Evolutionary conservation across 1,140 invertebrate genomes (phyloP).

Genomic region (Periplaneta americana): DNA sequence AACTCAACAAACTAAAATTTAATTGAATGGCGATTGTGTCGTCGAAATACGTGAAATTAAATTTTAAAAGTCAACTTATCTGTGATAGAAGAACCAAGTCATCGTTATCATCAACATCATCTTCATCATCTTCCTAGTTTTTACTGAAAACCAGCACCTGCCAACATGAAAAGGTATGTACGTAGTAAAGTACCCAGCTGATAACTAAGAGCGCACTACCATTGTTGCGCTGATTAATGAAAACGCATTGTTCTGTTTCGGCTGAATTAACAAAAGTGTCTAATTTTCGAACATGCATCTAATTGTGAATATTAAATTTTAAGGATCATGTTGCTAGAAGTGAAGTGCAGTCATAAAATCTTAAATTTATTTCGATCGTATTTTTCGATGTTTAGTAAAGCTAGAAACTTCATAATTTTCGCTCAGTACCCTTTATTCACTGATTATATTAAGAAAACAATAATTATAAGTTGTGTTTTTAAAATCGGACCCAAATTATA

Average conservation of each 20-base stretch:
- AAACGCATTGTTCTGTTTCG: background rate
- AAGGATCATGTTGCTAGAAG: background rate
- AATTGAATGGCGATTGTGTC: background rate
- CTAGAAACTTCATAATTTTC: no score
- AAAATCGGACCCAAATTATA: no score
- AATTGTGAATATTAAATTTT: background rate
- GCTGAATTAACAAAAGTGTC: background rate
- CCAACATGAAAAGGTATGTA: slow-evolving; percentile 7
- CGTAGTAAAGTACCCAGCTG: no score
- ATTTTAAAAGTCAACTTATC: background rate
- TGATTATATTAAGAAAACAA: no score
- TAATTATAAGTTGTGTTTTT: no score
- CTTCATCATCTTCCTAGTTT: background rate
- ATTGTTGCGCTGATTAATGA: background rate
- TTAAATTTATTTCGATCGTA: no score
- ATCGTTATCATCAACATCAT: background rate
- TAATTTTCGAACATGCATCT: background rate
- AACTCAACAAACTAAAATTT: background rate
- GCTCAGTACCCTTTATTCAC: no score
- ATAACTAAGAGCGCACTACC: background rate
- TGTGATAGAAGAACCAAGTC: background rate
- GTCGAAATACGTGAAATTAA: background rate
- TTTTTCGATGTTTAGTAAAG: no score
- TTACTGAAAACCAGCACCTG: background rate
- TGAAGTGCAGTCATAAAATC: background rate